These are phyloP conservation scores for Perca flavescens DNA, from an alignment of 2,113 vertebrate genomes.

Conservation along the genomic window DNA sequence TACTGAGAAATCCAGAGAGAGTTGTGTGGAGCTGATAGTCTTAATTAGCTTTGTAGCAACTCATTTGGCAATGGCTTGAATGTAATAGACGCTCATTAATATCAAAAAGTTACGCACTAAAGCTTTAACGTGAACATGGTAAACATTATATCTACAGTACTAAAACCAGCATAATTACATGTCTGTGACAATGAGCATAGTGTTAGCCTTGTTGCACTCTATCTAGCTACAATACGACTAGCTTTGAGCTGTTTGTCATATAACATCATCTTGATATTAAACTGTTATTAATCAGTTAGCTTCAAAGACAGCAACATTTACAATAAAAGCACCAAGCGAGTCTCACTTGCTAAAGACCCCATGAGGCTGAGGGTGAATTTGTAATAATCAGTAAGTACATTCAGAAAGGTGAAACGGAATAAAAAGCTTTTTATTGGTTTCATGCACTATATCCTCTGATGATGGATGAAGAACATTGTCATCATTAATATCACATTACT, in stretches of 20 bases:
- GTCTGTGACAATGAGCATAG: not conserved
- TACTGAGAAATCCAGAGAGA: too few relatives aligned
- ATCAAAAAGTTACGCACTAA: too few relatives aligned
- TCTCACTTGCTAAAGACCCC: not conserved
- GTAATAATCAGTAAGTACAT: slow-evolving; percentile 17
- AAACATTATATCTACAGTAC: not conserved
- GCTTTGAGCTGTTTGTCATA: not conserved
- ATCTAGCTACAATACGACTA: not conserved
- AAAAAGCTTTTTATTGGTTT: slow-evolving; percentile 29
- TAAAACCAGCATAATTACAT: not conserved
- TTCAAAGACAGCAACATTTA: not conserved
- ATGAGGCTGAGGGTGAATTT: not conserved
- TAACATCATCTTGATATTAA: not conserved
- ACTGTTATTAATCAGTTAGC: not conserved
- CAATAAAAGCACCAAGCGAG: not conserved
- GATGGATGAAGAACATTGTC: slow-evolving; percentile 32
- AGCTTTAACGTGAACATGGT: not conserved
- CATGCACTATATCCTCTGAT: slow-evolving; percentile 16
- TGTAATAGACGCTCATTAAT: too few relatives aligned
- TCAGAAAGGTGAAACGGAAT: slow-evolving; percentile 20
- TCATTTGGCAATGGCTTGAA: too few relatives aligned
- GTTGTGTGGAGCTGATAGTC: too few relatives aligned
- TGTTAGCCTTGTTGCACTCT: not conserved
- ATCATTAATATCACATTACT: slow-evolving; percentile 42
- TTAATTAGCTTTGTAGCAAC: too few relatives aligned